These are phyloP conservation scores for Carterocephalus palaemon DNA, from an alignment of 2,888 invertebrate species.

Conservation along the genomic window DNA sequence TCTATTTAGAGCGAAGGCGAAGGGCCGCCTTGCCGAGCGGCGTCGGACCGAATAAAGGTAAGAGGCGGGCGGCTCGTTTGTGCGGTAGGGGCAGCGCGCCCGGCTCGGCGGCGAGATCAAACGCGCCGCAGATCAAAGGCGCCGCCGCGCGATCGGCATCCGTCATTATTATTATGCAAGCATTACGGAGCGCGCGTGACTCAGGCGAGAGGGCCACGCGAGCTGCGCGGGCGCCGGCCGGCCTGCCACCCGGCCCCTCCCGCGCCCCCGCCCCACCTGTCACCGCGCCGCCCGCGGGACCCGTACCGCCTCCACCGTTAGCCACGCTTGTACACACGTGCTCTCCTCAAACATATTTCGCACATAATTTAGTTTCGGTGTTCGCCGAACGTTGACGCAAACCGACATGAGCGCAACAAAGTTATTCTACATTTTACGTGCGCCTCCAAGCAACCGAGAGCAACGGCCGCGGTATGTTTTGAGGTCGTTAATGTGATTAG, in stretches of 20 bases:
- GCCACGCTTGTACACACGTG: slow-evolving; percentile 43
- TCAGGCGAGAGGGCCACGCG: slow-evolving; percentile 77
- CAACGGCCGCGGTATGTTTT: slow-evolving; percentile 26
- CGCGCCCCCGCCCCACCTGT: slow-evolving; percentile 43
- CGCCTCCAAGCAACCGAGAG: slow-evolving; percentile 36
- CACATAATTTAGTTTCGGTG: slow-evolving; percentile 48
- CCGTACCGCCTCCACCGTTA: slow-evolving; percentile 40
- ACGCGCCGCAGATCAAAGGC: slow-evolving; percentile 75
- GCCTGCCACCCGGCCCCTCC: slow-evolving; percentile 41
- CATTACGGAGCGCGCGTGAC: slow-evolving; percentile 79
- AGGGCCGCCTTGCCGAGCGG: slow-evolving; percentile 69
- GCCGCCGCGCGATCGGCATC: slow-evolving; percentile 79
- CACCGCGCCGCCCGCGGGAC: slow-evolving; percentile 31
- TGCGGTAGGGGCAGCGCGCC: slow-evolving; percentile 72
- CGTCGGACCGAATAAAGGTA: slow-evolving; percentile 77
- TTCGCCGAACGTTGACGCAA: slow-evolving; percentile 35
- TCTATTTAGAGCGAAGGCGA: slow-evolving; percentile 76
- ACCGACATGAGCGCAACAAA: slow-evolving; percentile 27
- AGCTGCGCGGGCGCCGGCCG: slow-evolving; percentile 68
- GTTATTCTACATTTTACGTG: slow-evolving; percentile 43
- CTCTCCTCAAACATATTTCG: slow-evolving; percentile 45
- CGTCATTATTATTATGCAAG: slow-evolving; percentile 80
- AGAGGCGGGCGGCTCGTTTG: slow-evolving; percentile 72
- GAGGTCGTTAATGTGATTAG: slow-evolving; percentile 24
- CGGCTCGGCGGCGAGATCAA: slow-evolving; percentile 77